Percentiles rank a stretch among this genome's conserved stretches.
Conservation (phyloP, 2,888 invertebrate species). For the Pammene fasciana region DNA sequence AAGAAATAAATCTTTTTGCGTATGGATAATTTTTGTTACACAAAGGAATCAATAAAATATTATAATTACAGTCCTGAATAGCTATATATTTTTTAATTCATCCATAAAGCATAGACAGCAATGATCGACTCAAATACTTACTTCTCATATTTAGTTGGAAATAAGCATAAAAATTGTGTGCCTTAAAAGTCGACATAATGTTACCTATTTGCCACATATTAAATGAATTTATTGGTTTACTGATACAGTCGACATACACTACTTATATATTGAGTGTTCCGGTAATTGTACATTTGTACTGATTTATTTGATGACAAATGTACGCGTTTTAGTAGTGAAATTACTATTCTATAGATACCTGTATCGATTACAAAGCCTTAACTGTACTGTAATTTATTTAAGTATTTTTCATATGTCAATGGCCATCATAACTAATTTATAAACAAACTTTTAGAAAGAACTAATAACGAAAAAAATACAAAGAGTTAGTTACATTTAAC, state of each 20-base stretch:
- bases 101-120: conserved; percentile 19
- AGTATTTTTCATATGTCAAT: conserved; percentile 14
- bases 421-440: conserved; percentile 17
- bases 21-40: not conserved
- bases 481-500: not conserved
- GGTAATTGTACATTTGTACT: not conserved
- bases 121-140: not conserved
- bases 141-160: not conserved
- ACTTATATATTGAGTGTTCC: conserved; percentile 3
- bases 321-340: conserved; percentile 4
- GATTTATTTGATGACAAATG: not conserved
- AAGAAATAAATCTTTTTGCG: not conserved
- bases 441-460: too few relatives aligned
- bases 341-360: conserved; percentile 28
- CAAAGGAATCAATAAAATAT: not conserved
- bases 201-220: not conserved
- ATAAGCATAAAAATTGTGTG: not conserved
- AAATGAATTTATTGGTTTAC: not conserved
- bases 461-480: not conserved
- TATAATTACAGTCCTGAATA: not conserved
- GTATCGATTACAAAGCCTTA: conserved; percentile 35
- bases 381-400: conserved; percentile 5
- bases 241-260: conserved; percentile 3
- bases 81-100: not conserved
- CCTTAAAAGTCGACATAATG: not conserved